Percentiles rank a stretch among this genome's conserved stretches.
Evolutionary conservation across 2,797 vertebrate species (phyloP).

Genomic region (Taeniopygia guttata): DNA sequence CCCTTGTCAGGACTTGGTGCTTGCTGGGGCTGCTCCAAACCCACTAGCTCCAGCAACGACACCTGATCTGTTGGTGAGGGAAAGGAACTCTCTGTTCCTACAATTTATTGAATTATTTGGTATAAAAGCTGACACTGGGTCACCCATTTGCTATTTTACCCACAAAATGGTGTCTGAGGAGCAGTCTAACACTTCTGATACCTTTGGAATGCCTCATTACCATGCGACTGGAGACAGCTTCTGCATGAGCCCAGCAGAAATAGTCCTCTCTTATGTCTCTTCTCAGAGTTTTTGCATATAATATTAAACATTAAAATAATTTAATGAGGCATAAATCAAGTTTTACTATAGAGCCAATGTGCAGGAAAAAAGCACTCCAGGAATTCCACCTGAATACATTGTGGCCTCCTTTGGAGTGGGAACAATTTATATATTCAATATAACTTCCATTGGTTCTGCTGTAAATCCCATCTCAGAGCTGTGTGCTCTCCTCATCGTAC

Average conservation of each 20-base stretch:
- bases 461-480: background rate
- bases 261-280: background rate
- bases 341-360: background rate
- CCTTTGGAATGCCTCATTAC: constrained; percentile 5
- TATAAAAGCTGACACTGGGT: background rate
- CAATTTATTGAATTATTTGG: background rate
- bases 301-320: constrained; percentile 48
- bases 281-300: constrained; percentile 33
- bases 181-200: background rate
- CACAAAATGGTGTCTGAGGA: background rate
- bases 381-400: background rate
- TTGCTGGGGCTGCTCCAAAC: background rate
- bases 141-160: background rate
- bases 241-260: constrained; percentile 15
- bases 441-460: background rate
- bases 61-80: background rate
- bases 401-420: background rate
- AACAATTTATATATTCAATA: constrained; percentile 5
- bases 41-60: background rate
- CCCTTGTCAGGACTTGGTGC: accelerated
- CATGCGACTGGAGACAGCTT: background rate
- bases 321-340: constrained; percentile 43
- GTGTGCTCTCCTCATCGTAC: background rate
- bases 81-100: background rate
- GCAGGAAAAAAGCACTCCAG: background rate